Conservation (phyloP, 2,797 vertebrate species). For the Epinephelus awoara region DNA sequence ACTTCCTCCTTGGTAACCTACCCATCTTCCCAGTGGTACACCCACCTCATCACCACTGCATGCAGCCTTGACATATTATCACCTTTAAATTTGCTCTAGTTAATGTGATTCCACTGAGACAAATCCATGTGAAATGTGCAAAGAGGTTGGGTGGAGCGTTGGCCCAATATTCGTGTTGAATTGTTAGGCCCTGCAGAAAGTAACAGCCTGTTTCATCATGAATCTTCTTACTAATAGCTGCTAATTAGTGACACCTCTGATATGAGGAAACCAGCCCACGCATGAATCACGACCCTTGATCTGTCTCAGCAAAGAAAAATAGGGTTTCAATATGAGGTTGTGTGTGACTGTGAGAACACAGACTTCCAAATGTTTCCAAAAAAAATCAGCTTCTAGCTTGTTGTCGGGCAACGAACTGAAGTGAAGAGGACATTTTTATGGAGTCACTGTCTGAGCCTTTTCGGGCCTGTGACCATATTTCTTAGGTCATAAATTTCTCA, state of each 20-base stretch:
- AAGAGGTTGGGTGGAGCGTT: background rate
- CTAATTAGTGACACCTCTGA: background rate
- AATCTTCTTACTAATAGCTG: background rate
- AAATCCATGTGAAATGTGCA: background rate
- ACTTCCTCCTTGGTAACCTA: too few relatives aligned
- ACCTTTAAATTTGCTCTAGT: too few relatives aligned
- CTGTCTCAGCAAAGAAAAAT: background rate
- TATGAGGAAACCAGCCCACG: too few relatives aligned
- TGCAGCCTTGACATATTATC: too few relatives aligned
- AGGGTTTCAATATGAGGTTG: background rate
- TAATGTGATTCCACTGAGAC: background rate
- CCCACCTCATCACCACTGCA: too few relatives aligned
- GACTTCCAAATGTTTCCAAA: background rate
- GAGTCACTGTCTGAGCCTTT: slow-evolving; percentile 31
- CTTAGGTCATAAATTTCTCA: slow-evolving; percentile 50
- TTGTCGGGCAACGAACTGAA: too few relatives aligned
- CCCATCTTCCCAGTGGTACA: too few relatives aligned
- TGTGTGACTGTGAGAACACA: background rate
- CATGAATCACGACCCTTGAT: background rate
- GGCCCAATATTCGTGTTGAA: background rate
- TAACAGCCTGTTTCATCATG: background rate
- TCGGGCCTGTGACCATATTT: slow-evolving; percentile 1
- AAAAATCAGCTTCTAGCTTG: background rate
- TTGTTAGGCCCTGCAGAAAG: too few relatives aligned
- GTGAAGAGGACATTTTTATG: slow-evolving; percentile 19